phyloP scores from a whole-genome alignment of 2,888 invertebrate genomes.

The Parnassius orleans region DNA sequence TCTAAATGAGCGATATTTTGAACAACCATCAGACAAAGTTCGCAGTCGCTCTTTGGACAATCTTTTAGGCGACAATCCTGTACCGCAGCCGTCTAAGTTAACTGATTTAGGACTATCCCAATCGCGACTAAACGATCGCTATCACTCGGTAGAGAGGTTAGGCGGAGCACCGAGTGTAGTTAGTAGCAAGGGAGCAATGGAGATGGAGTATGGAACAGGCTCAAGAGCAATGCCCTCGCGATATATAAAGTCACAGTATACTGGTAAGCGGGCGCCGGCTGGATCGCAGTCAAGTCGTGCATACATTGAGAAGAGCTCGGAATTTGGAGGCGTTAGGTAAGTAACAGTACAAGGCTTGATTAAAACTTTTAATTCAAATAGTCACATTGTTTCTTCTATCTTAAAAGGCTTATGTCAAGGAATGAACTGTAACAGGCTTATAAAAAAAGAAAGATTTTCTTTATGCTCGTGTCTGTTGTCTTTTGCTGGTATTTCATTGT shows the following conservation, averaged over 20 bases:
- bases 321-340: slow-evolving; percentile 83
- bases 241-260: slow-evolving; percentile 92
- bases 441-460: no score
- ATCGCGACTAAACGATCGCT: slow-evolving; percentile 92
- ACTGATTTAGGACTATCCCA: slow-evolving; percentile 90
- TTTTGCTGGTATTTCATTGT: no score
- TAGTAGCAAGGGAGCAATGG: slow-evolving; percentile 82
- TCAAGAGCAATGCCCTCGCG: slow-evolving; percentile 82
- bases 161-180: slow-evolving; percentile 83
- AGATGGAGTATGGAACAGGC: slow-evolving; percentile 85
- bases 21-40: slow-evolving; percentile 85
- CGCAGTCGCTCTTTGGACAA: slow-evolving; percentile 91
- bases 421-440: no score
- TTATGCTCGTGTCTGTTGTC: no score
- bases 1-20: slow-evolving; percentile 93
- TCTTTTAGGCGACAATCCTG: slow-evolving; percentile 85
- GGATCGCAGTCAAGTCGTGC: slow-evolving; percentile 93
- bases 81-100: slow-evolving; percentile 82
- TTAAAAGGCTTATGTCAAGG: no score
- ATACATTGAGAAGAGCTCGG: slow-evolving; percentile 90
- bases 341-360: neutral
- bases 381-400: no score
- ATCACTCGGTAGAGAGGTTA: slow-evolving; percentile 90
- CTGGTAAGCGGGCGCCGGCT: slow-evolving; percentile 89
- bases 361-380: no score